Conservation (phyloP, 2,797 vertebrate genomes). For the Darevskia nairensis region DNA sequence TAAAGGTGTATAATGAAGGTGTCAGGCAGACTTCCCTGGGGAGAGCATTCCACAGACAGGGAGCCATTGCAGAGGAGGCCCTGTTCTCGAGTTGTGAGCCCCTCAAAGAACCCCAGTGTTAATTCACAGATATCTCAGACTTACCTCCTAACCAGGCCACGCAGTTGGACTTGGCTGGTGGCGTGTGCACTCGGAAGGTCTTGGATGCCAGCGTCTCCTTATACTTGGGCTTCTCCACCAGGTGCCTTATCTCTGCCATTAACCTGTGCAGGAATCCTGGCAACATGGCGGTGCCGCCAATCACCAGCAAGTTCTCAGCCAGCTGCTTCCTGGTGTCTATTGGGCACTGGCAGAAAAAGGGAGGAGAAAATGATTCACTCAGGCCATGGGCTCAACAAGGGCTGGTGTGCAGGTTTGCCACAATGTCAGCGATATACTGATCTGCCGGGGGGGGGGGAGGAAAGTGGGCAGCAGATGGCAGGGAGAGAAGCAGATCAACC, state of each 20-base stretch:
- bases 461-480: too few species aligned
- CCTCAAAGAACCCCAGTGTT: neutral
- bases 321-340: slow-evolving; percentile 96
- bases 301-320: slow-evolving; percentile 95
- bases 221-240: slow-evolving; percentile 96
- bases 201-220: slow-evolving; percentile 88
- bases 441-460: neutral
- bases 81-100: neutral
- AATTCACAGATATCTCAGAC: neutral
- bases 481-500: neutral
- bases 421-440: neutral
- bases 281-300: slow-evolving; percentile 95
- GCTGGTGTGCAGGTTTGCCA: neutral
- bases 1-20: too few species aligned
- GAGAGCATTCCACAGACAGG: too few species aligned
- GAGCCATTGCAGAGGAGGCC: neutral
- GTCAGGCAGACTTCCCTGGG: too few species aligned
- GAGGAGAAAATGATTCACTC: neutral
- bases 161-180: slow-evolving; percentile 95
- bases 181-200: slow-evolving; percentile 91
- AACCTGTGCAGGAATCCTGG: slow-evolving; percentile 95
- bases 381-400: neutral
- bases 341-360: slow-evolving; percentile 84
- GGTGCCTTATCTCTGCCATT: slow-evolving; percentile 91
- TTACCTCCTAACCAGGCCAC: slow-evolving; percentile 98